A percentile compares a stretch with the other conserved stretches of the same genome.
These are phyloP conservation scores for Stigmatopora argus DNA, from an alignment of 2,113 vertebrate species.

Conservation along the genomic window DNA sequence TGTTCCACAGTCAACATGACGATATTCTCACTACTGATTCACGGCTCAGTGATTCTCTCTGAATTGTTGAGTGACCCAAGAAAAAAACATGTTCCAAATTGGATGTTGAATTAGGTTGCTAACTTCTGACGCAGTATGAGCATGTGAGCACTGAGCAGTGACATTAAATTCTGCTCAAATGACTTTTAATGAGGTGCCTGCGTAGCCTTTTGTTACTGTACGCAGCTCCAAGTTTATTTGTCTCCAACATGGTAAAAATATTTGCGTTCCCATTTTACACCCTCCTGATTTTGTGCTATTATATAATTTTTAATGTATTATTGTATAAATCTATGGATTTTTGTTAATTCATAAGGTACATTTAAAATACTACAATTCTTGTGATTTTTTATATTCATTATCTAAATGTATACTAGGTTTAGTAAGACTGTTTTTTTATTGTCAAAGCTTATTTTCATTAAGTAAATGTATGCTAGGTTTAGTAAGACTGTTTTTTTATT, in stretches of 20 bases:
- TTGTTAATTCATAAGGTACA: background rate
- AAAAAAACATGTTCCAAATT: conserved; percentile 30
- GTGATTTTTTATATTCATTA: background rate
- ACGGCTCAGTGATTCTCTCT: background rate
- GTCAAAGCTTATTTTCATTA: no score
- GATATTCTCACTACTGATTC: background rate
- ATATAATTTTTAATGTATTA: background rate
- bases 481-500: background rate
- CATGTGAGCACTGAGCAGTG: conserved; percentile 40
- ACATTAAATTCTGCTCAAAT: conserved; percentile 33
- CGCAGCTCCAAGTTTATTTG: conserved; percentile 30
- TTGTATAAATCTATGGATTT: background rate
- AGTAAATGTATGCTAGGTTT: background rate
- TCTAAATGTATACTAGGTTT: background rate
- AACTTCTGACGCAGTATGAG: conserved; percentile 3
- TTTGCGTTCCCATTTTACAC: conserved; percentile 15
- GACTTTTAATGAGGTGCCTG: conserved; percentile 46
- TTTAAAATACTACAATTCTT: background rate
- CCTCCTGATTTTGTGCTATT: background rate
- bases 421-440: background rate
- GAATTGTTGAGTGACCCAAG: conserved; percentile 24
- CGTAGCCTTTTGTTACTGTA: conserved; percentile 27
- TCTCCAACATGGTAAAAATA: conserved; percentile 27
- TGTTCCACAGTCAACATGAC: conserved; percentile 7
- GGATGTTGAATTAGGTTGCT: conserved; percentile 14